Evolutionary conservation across 1,140 invertebrate genomes (phyloP).

Genomic region (Panulirus ornatus): DNA sequence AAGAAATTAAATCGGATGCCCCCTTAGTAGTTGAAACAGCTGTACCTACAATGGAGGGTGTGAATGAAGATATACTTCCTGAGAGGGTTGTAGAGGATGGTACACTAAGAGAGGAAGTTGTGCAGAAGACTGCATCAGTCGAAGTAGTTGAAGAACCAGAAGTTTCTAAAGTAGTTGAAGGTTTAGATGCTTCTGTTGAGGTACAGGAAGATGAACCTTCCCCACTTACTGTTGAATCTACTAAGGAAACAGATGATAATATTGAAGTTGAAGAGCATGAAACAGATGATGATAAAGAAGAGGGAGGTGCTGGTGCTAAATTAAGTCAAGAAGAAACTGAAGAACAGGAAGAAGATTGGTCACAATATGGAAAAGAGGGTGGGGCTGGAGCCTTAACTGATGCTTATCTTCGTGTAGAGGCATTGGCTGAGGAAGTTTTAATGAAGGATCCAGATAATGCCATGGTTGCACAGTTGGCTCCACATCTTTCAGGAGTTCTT

Average conservation of each 20-base stretch:
- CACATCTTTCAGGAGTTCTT: constrained; percentile 51
- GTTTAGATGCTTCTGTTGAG: neutral
- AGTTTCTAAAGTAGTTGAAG: neutral
- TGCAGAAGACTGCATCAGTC: no score
- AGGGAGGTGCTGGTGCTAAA: neutral
- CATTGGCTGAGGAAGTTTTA: constrained; percentile 38
- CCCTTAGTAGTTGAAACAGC: neutral
- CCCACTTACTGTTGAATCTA: neutral
- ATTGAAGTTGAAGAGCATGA: constrained; percentile 40
- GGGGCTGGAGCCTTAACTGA: constrained; percentile 12
- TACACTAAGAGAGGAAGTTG: neutral
- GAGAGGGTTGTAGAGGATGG: neutral
- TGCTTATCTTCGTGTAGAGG: constrained; percentile 47
- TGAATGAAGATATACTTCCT: neutral
- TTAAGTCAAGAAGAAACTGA: constrained; percentile 19
- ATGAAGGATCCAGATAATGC: constrained; percentile 44
- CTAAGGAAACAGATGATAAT: constrained; percentile 2
- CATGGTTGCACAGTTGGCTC: constrained; percentile 55
- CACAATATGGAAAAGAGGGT: constrained; percentile 51
- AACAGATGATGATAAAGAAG: neutral
- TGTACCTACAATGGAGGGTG: neutral
- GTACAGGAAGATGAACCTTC: neutral
- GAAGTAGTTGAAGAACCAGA: constrained; percentile 20
- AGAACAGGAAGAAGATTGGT: constrained; percentile 58
- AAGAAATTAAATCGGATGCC: neutral